phyloP scores from a whole-genome alignment of 2,888 invertebrate species.

The Hesperia comma region DNA sequence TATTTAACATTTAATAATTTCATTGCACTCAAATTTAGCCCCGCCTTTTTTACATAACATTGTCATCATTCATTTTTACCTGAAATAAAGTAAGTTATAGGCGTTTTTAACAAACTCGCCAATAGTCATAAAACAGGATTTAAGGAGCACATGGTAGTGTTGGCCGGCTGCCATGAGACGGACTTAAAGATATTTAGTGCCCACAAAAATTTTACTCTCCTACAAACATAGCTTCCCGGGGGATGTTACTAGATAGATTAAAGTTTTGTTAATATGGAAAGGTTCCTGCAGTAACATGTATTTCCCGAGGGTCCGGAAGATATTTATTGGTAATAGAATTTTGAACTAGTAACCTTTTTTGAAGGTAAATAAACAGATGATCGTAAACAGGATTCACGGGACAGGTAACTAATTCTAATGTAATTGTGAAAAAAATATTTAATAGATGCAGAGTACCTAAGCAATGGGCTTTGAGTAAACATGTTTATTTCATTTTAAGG shows the following conservation, averaged over 20 bases:
- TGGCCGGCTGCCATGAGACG: conserved; percentile 68
- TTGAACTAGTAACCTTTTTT: conserved; percentile 5
- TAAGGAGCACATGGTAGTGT: conserved; percentile 60
- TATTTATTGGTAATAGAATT: conserved; percentile 36
- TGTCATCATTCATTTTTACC: no score
- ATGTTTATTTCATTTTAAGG: no score
- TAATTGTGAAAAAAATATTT: no score
- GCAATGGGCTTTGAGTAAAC: no score
- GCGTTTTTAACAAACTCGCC: conserved; percentile 56
- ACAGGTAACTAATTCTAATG: no score
- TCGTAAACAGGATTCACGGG: no score
- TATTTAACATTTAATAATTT: no score
- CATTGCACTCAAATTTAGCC: no score
- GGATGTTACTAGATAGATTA: conserved; percentile 62
- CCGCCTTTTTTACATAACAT: no score
- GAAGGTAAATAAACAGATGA: background rate
- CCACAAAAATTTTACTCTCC: conserved; percentile 66
- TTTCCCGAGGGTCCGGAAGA: conserved; percentile 66
- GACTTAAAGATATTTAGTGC: conserved; percentile 74
- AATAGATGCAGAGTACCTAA: no score
- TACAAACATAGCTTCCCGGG: conserved; percentile 52
- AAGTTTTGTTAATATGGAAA: conserved; percentile 73
- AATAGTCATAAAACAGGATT: conserved; percentile 58
- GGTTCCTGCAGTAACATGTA: conserved; percentile 56
- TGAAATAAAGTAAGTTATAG: no score